phyloP scores from a whole-genome alignment of 2,888 invertebrate species.

The Alloscopus bannaensis region DNA sequence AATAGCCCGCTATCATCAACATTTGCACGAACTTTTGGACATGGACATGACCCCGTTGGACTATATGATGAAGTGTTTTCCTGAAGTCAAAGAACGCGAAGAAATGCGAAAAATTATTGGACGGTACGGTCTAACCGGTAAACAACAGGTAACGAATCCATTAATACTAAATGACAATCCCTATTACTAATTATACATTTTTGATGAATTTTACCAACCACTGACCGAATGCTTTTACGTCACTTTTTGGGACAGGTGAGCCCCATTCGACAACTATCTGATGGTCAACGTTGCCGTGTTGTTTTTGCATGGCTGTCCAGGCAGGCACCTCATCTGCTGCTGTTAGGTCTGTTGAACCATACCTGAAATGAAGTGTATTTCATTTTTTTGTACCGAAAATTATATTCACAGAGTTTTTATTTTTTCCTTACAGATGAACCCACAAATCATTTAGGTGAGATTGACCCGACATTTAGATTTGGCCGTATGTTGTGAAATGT shows the following conservation, averaged over 20 bases:
- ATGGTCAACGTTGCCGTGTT: slow-evolving; percentile 98
- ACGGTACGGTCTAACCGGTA: slow-evolving; percentile 96
- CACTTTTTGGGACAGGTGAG: slow-evolving; percentile 81
- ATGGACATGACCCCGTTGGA: slow-evolving; percentile 96
- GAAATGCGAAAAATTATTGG: slow-evolving; percentile 99
- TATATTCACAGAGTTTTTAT: background rate
- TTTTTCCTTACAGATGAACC: slow-evolving; percentile 77
- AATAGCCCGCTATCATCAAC: slow-evolving; percentile 99
- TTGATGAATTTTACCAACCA: no score
- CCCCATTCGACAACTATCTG: slow-evolving; percentile 95
- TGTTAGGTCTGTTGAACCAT: slow-evolving; percentile 37
- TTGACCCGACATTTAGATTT: background rate
- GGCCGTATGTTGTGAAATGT: no score
- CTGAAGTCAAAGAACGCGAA: slow-evolving; percentile 97
- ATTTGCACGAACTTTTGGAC: slow-evolving; percentile 96
- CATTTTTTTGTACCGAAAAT: background rate
- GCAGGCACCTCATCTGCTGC: slow-evolving; percentile 95
- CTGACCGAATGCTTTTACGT: background rate
- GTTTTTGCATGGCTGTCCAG: slow-evolving; percentile 99
- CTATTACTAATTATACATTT: background rate
- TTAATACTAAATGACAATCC: no score
- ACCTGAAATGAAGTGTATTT: background rate
- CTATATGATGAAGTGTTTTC: slow-evolving; percentile 98
- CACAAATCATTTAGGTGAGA: slow-evolving; percentile 74
- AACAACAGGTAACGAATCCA: slow-evolving; percentile 85